phyloP scores from a whole-genome alignment of 2,113 vertebrate species.

The Sylvietta virens region DNA sequence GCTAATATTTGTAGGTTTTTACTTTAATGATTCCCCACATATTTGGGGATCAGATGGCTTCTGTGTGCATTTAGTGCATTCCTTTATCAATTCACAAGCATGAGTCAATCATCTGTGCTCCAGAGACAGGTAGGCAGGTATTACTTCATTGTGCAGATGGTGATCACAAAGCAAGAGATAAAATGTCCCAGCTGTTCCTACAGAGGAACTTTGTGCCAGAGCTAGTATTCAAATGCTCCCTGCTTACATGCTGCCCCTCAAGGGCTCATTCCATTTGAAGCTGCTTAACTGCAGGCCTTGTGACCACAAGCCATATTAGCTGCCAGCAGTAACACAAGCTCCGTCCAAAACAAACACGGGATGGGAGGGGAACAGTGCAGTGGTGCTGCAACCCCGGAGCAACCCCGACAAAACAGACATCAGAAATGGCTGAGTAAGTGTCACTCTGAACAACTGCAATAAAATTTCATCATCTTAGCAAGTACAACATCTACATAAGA shows the following conservation, averaged over 20 bases:
- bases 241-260: background rate
- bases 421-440: background rate
- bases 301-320: background rate
- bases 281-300: background rate
- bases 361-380: background rate
- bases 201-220: background rate
- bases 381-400: background rate
- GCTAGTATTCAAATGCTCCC: background rate
- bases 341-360: background rate
- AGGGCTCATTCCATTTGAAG: background rate
- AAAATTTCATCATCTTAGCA: background rate
- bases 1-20: background rate
- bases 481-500: background rate
- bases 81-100: background rate
- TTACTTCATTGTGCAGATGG: background rate
- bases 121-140: background rate
- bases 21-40: background rate
- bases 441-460: background rate
- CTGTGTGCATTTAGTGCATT: background rate
- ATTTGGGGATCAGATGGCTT: background rate
- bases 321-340: background rate
- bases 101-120: background rate
- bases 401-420: background rate
- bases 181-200: background rate
- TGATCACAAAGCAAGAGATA: fast-evolving